Percentiles rank a stretch among this genome's conserved stretches.
These are phyloP conservation scores for Blastobasis adustella DNA, from an alignment of 2,888 invertebrate genomes.

Conservation along the genomic window DNA sequence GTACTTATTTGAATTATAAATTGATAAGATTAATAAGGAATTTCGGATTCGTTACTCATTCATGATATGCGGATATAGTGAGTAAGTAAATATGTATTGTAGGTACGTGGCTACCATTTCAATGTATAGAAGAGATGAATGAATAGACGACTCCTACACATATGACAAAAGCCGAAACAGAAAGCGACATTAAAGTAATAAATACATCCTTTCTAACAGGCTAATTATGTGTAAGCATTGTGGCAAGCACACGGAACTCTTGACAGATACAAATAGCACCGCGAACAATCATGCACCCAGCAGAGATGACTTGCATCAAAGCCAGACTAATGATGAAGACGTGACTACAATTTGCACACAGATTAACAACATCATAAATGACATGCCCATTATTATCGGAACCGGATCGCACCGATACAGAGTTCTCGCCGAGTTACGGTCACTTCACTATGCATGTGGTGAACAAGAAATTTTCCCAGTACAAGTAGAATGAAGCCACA, in stretches of 20 bases:
- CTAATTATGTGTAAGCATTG: slow-evolving; percentile 6
- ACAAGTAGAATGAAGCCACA: too few relatives aligned
- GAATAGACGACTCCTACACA: not conserved
- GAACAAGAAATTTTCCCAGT: too few relatives aligned
- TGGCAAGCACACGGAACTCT: slow-evolving; percentile 7
- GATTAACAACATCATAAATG: slow-evolving; percentile 6
- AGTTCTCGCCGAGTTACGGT: too few relatives aligned
- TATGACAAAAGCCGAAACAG: too few relatives aligned
- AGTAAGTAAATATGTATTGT: not conserved
- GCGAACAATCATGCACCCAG: slow-evolving; percentile 17
- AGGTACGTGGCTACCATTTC: slow-evolving; percentile 2
- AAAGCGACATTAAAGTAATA: too few relatives aligned
- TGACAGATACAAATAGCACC: slow-evolving; percentile 25
- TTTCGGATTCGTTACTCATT: too few relatives aligned
- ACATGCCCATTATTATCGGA: too few relatives aligned
- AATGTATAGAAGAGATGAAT: not conserved
- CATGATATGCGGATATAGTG: too few relatives aligned
- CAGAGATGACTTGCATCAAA: slow-evolving; percentile 28
- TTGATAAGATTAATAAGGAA: too few relatives aligned
- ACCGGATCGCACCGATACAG: too few relatives aligned
- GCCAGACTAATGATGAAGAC: slow-evolving; percentile 20
- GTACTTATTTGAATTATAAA: too few relatives aligned
- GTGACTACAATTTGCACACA: slow-evolving; percentile 38
- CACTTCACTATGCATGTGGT: too few relatives aligned
- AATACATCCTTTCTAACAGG: not conserved